A percentile compares a stretch with the other conserved stretches of the same genome.
Conservation (phyloP, 2,888 invertebrate species). For the Ceriagrion tenellum region DNA sequence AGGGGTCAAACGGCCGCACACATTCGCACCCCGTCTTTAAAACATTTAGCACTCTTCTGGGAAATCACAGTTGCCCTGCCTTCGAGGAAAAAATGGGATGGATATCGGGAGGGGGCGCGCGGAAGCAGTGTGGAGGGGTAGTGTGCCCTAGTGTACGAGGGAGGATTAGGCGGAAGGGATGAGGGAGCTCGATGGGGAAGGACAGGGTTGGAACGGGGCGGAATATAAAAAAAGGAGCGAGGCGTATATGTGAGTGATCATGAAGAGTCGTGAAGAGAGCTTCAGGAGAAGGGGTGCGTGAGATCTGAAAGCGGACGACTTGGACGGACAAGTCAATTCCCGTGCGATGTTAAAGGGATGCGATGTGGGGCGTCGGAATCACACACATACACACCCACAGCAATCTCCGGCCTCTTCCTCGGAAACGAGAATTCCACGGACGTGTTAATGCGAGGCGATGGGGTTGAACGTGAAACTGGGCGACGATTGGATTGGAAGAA, state of each 20-base stretch:
- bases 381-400: not conserved
- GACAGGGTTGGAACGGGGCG: not conserved
- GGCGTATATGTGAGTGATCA: not conserved
- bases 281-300: not conserved
- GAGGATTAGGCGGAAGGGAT: not conserved
- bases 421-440: not conserved
- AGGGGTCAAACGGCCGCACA: slow-evolving; percentile 10
- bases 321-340: slow-evolving; percentile 14
- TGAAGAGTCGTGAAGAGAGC: not conserved
- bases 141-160: not conserved
- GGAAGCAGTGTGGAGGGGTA: not conserved
- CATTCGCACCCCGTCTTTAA: slow-evolving; percentile 50
- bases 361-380: not conserved
- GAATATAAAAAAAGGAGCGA: not conserved
- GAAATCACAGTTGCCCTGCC: slow-evolving; percentile 63
- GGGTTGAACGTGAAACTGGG: not conserved
- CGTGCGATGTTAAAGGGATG: not conserved
- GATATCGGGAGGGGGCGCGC: not conserved
- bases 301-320: not conserved
- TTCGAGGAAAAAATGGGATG: slow-evolving; percentile 12
- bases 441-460: not conserved
- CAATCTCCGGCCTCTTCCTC: not conserved
- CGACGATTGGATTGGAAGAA: not conserved
- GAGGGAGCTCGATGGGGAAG: not conserved
- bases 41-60: slow-evolving; percentile 68